phyloP scores from a whole-genome alignment of 2,888 invertebrate species.

The Rhamnusium bicolor region DNA sequence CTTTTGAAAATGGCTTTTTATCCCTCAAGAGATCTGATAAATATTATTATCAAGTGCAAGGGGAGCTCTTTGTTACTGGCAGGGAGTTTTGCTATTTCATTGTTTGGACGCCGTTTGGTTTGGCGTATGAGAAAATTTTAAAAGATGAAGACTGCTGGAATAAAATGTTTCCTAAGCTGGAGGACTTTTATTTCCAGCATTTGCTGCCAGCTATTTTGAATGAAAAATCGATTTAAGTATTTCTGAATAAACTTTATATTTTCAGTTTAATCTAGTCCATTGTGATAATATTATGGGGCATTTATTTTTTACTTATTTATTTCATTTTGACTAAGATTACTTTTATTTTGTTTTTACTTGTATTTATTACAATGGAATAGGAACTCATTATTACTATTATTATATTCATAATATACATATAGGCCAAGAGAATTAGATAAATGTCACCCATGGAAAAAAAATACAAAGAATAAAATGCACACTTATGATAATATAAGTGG shows the following conservation, averaged over 20 bases:
- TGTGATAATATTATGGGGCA: not conserved
- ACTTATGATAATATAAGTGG: no score
- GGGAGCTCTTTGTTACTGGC: constrained; percentile 55
- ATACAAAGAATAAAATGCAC: no score
- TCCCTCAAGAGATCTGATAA: constrained; percentile 51
- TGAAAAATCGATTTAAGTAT: constrained; percentile 23
- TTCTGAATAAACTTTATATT: not conserved
- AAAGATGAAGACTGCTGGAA: constrained; percentile 53
- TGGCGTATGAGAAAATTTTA: constrained; percentile 52
- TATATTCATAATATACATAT: no score
- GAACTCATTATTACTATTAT: no score
- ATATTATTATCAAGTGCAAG: constrained; percentile 60
- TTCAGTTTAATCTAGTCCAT: not conserved
- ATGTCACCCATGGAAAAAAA: no score
- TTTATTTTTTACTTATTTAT: not conserved
- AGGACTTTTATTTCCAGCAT: constrained; percentile 56
- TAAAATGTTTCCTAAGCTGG: constrained; percentile 56
- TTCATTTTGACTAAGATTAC: not conserved
- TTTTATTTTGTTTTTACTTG: not conserved
- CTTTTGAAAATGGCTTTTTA: constrained; percentile 43
- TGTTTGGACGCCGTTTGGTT: constrained; percentile 56
- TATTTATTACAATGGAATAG: no score
- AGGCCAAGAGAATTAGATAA: no score
- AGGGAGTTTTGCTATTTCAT: constrained; percentile 56
- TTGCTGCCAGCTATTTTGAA: constrained; percentile 52